Conservation (phyloP, 2,888 invertebrate genomes). For the Heliconius charithonia region DNA sequence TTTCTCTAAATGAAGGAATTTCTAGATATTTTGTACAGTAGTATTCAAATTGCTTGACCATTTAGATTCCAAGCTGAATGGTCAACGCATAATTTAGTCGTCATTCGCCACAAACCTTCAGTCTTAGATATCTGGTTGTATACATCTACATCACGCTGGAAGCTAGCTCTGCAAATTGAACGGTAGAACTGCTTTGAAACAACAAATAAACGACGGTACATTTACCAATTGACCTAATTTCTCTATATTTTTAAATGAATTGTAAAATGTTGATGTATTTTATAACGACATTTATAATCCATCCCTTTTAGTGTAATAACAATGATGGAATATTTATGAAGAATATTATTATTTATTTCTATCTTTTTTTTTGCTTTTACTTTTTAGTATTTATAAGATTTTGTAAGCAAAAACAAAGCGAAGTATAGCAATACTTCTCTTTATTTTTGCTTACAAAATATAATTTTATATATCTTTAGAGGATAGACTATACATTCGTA, state of each 20-base stretch:
- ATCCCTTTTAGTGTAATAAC: not conserved
- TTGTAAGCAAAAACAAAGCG: too few species aligned
- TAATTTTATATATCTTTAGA: too few species aligned
- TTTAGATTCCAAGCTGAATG: slow-evolving; percentile 41
- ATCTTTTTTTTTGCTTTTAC: too few species aligned
- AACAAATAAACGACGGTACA: slow-evolving; percentile 12
- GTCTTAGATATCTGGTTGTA: slow-evolving; percentile 37
- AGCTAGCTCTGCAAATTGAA: slow-evolving; percentile 5
- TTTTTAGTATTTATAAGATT: too few species aligned
- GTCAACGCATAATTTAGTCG: slow-evolving; percentile 45
- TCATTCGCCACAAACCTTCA: slow-evolving; percentile 37
- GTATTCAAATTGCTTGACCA: slow-evolving; percentile 37
- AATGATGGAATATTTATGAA: not conserved
- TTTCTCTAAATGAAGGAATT: not conserved
- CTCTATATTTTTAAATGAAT: not conserved
- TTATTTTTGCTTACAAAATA: too few species aligned
- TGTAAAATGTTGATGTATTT: slow-evolving; percentile 2
- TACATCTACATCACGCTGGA: slow-evolving; percentile 36
- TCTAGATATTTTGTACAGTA: slow-evolving; percentile 1
- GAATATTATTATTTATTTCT: too few species aligned
- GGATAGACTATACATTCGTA: too few species aligned
- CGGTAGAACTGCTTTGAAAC: not conserved
- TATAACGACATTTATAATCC: not conserved
- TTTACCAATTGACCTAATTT: slow-evolving; percentile 7
- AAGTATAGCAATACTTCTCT: too few species aligned